phyloP scores from a whole-genome alignment of 2,113 vertebrate species.

The Bos indicus region DNA sequence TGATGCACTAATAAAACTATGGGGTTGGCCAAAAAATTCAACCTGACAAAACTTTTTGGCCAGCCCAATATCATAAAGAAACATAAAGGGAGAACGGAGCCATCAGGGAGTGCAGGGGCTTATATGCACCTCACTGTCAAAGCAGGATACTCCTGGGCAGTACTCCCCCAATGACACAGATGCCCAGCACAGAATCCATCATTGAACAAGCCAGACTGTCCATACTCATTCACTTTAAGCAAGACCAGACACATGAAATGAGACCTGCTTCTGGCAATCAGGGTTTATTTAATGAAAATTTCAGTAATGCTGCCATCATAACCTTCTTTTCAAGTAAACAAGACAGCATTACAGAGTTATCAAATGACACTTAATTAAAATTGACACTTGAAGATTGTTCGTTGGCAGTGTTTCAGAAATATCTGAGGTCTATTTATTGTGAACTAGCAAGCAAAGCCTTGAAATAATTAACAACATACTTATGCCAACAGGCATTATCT shows the following conservation, averaged over 20 bases:
- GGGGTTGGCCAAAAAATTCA: background rate
- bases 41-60: background rate
- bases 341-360: slow-evolving; percentile 40
- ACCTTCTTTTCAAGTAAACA: slow-evolving; percentile 39
- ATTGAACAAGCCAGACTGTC: background rate
- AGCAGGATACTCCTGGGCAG: rapidly evolving
- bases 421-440: slow-evolving; percentile 36
- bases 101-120: background rate
- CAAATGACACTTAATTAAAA: slow-evolving; percentile 51
- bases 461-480: slow-evolving; percentile 54
- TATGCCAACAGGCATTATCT: slow-evolving; percentile 52
- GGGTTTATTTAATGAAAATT: slow-evolving; percentile 19
- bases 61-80: background rate
- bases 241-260: background rate
- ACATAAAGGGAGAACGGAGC: background rate
- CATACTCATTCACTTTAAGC: background rate
- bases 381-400: slow-evolving; percentile 45
- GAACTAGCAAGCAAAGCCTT: slow-evolving; percentile 39
- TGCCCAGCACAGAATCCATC: background rate
- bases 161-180: background rate
- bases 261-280: background rate
- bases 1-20: background rate
- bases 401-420: slow-evolving; percentile 11
- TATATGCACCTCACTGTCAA: background rate
- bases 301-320: background rate